These are phyloP conservation scores for Toxotes jaculatrix DNA, from an alignment of 2,113 vertebrate genomes.

Conservation along the genomic window DNA sequence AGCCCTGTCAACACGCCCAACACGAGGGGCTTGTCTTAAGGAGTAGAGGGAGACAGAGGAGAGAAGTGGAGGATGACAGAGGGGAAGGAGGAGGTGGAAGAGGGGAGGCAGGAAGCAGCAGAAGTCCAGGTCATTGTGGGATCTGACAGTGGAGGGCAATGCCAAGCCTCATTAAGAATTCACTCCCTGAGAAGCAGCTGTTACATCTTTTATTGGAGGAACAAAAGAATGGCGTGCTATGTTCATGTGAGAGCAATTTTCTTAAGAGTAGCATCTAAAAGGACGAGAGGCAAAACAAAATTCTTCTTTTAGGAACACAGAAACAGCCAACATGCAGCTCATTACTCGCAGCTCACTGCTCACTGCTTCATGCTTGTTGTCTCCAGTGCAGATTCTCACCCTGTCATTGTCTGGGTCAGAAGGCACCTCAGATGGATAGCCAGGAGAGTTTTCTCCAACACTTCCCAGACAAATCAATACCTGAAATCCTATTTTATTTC, in stretches of 20 bases:
- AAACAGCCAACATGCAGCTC: conserved; percentile 47
- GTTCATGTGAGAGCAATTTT: conserved; percentile 73
- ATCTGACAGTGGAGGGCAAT: conserved; percentile 78
- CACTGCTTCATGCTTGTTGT: conserved; percentile 32
- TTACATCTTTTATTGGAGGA: conserved; percentile 81
- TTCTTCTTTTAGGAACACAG: conserved; percentile 32
- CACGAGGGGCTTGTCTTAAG: conserved; percentile 65
- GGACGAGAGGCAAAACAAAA: conserved; percentile 56
- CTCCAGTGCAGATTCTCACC: conserved; percentile 45
- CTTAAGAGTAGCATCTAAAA: conserved; percentile 63
- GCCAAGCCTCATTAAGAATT: conserved; percentile 81
- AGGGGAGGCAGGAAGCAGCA: conserved; percentile 55
- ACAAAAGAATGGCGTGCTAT: conserved; percentile 74
- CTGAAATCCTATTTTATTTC: conserved; percentile 48
- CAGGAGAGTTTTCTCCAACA: conserved; percentile 55
- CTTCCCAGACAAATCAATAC: conserved; percentile 70
- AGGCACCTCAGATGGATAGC: conserved; percentile 59
- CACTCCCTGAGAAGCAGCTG: conserved; percentile 80
- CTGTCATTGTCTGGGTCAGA: conserved; percentile 71
- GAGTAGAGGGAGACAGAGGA: conserved; percentile 55
- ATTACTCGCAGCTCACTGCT: conserved; percentile 48
- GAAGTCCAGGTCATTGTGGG: conserved; percentile 73
- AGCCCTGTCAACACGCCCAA: conserved; percentile 75
- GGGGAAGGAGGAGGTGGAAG: conserved; percentile 38
- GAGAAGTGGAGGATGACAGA: conserved; percentile 66